Evolutionary conservation across 2,797 vertebrate species (phyloP).

Genomic region (Parauchenoglanis ngamensis): DNA sequence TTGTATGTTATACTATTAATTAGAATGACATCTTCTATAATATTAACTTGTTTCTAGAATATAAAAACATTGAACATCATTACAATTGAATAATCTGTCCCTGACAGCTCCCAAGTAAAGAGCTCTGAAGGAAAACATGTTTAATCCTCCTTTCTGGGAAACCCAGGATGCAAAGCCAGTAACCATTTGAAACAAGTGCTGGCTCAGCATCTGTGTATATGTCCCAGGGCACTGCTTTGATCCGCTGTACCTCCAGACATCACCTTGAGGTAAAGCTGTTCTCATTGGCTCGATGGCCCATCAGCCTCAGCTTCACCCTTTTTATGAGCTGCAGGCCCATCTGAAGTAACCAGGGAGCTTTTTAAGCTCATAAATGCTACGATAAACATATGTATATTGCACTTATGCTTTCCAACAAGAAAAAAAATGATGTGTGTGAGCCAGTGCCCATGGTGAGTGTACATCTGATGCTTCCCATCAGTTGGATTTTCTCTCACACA

Average conservation of each 20-base stretch:
- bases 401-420: slow-evolving; percentile 7
- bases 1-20: neutral
- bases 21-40: neutral
- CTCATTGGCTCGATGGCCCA: slow-evolving; percentile 72
- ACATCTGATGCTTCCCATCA: neutral
- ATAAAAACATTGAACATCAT: neutral
- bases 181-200: slow-evolving; percentile 76
- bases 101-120: slow-evolving; percentile 60
- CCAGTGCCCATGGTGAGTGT: slow-evolving; percentile 6
- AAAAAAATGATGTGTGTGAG: neutral
- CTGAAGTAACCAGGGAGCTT: slow-evolving; percentile 41
- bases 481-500: neutral
- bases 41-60: neutral
- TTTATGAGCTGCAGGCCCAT: slow-evolving; percentile 61
- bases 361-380: slow-evolving; percentile 35
- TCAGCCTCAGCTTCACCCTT: slow-evolving; percentile 73
- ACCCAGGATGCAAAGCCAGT: slow-evolving; percentile 65
- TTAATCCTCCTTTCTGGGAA: slow-evolving; percentile 46
- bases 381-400: slow-evolving; percentile 38
- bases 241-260: slow-evolving; percentile 78
- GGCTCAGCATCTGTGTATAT: slow-evolving; percentile 72
- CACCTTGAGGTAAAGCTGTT: slow-evolving; percentile 73
- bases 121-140: slow-evolving; percentile 67
- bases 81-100: slow-evolving; percentile 27
- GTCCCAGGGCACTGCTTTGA: slow-evolving; percentile 82